Evolutionary conservation across 2,888 invertebrate species (phyloP).

Genomic region (Diaperis boleti): DNA sequence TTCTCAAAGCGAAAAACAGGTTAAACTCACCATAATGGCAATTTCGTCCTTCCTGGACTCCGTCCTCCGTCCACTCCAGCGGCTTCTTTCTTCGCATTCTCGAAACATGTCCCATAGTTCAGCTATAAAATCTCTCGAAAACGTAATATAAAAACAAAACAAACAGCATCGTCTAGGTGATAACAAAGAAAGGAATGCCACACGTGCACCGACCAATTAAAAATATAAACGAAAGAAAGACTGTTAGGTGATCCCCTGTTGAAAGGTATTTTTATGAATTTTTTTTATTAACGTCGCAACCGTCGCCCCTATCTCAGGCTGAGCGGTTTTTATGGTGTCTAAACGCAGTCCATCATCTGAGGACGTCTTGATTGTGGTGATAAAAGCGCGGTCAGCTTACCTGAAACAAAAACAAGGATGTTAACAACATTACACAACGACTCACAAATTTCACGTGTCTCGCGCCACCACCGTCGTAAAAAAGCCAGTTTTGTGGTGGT

Average conservation of each 20-base stretch:
- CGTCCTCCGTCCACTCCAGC: background rate
- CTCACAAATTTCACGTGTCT: conserved; percentile 24
- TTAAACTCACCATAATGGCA: background rate
- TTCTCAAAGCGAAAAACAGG: background rate
- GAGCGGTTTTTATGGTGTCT: conserved; percentile 20
- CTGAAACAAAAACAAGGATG: conserved; percentile 63
- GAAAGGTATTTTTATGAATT: conserved; percentile 36
- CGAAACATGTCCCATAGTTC: background rate
- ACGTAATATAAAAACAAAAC: conserved; percentile 4
- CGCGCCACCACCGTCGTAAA: conserved; percentile 14
- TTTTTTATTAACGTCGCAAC: conserved; percentile 31
- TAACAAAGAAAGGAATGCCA: conserved; percentile 28
- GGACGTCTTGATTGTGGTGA: conserved; percentile 53
- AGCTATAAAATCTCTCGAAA: conserved; percentile 18
- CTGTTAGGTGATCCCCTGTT: conserved; percentile 16
- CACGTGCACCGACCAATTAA: conserved; percentile 30
- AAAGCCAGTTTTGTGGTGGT: conserved; percentile 22
- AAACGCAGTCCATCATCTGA: conserved; percentile 39
- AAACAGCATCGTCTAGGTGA: conserved; percentile 8
- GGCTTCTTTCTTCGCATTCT: background rate
- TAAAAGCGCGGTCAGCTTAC: conserved; percentile 62
- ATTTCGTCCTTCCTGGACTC: background rate
- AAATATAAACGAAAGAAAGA: conserved; percentile 12
- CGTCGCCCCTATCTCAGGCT: conserved; percentile 15
- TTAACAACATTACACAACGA: conserved; percentile 58